These are phyloP conservation scores for Mellivora capensis DNA, from an alignment of 2,113 vertebrate species.

Conservation along the genomic window DNA sequence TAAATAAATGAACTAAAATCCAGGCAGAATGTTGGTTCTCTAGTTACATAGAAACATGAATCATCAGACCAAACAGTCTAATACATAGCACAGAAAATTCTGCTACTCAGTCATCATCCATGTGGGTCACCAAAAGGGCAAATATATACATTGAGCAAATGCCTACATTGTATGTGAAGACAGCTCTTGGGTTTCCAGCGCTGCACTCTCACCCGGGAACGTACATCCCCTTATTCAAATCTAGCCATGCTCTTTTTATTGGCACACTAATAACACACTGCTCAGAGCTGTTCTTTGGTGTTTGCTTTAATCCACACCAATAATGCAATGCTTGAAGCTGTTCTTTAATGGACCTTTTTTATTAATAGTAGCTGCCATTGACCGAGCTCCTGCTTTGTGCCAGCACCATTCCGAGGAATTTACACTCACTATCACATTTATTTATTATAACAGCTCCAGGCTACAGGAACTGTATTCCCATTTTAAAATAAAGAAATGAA, in stretches of 20 bases:
- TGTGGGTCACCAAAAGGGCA: neutral
- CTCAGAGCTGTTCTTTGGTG: neutral
- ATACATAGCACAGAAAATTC: neutral
- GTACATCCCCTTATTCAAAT: neutral
- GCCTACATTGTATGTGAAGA: neutral
- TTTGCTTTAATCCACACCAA: neutral
- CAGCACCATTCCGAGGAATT: neutral
- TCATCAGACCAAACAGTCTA: neutral
- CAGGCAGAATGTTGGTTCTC: neutral
- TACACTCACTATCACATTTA: neutral
- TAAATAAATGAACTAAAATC: neutral
- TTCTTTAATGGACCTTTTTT: neutral
- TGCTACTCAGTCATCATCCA: neutral
- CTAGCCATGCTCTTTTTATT: neutral
- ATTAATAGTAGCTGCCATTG: neutral
- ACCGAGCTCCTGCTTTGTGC: neutral
- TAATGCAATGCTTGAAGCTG: neutral
- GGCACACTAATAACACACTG: neutral
- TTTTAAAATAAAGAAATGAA: constrained; percentile 41
- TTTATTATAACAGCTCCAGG: neutral
- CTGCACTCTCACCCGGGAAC: neutral
- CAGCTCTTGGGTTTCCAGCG: neutral
- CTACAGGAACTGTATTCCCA: neutral
- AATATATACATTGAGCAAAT: neutral
- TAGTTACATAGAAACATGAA: neutral